Base-by-base conservation (phyloP, 2,113 vertebrate species). In the Centrocercus urophasianus region DNA sequence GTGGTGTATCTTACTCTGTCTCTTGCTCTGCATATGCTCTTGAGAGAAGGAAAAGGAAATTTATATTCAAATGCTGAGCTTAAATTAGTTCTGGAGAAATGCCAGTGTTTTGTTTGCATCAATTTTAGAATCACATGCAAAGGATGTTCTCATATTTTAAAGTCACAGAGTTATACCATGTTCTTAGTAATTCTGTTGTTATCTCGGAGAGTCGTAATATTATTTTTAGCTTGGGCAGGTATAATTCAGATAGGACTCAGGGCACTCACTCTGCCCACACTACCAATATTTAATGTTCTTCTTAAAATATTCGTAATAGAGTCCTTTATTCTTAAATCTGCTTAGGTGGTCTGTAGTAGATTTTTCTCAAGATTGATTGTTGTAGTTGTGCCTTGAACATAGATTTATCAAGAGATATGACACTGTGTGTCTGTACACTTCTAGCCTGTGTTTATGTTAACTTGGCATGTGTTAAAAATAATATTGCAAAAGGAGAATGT, bases 31-130 rank as follows among this genome's bases (percentile, higher is more conserved):
- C 42, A n/a, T 60, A 20, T 36, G 57, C 83, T 85, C 78, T 91
- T 92, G 83, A 60, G 83, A 92, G 88, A 86, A 95, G 94, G 89
- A 93, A 89, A 94, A 96, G 64, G 64, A 85, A 96, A 88, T 90
- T 97, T 61, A 93, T 95, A 90, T 93, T 96, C 67, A 95, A 96
- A 92, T 93, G 20, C 69, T 89, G 79, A 93, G 75, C 83, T 94
- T 93, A 96, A 97, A 90, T 96, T 96, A 96, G 93, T 94, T 95
- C 86, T 95, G 75, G 86, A 95, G 32, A 95, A 86, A 82, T 73
- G 84, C 83, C 95, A 91, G 50, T 22, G 17, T 78, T 61, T 75
- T 78, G 65, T 73, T 95, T 96, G 92, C 74, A 94, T 94, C 94
- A 75, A 64, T 95, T 95, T 91, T 88, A 95, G 48, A 95, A 82